Percentiles rank a stretch among this genome's conserved stretches.
phyloP scores from a whole-genome alignment of 2,113 vertebrate species.

The Narcine bancroftii region DNA sequence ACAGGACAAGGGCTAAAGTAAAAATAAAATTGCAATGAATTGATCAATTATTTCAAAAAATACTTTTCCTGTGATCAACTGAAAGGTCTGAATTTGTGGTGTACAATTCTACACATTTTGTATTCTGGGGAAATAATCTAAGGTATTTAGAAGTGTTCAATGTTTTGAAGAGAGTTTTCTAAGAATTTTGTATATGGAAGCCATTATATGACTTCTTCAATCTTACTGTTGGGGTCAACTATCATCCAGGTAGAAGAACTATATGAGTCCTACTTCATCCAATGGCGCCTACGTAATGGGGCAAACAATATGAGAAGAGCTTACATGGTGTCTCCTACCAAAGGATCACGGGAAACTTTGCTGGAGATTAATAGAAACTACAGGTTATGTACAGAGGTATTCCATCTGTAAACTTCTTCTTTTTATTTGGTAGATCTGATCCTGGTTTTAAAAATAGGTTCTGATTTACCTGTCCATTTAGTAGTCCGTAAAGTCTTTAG shows the following conservation, averaged over 20 bases:
- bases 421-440: background rate
- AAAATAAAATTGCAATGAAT: background rate
- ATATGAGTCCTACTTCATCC: conserved; percentile 85
- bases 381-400: conserved; percentile 80
- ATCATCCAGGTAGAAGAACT: conserved; percentile 78
- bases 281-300: conserved; percentile 80
- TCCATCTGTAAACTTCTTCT: background rate
- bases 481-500: background rate
- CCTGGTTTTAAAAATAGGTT: background rate
- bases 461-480: background rate
- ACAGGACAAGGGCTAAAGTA: background rate
- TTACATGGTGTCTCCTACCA: conserved; percentile 69
- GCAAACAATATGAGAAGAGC: conserved; percentile 86
- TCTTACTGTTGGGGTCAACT: background rate
- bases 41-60: background rate
- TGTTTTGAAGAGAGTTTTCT: background rate
- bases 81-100: background rate
- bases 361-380: conserved; percentile 80
- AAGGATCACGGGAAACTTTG: conserved; percentile 82
- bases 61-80: background rate
- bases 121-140: background rate
- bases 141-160: background rate
- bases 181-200: background rate
- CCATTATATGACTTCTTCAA: background rate
- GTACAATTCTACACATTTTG: background rate